These are phyloP conservation scores for Grus americana DNA, from an alignment of 2,113 vertebrate genomes.

Conservation along the genomic window DNA sequence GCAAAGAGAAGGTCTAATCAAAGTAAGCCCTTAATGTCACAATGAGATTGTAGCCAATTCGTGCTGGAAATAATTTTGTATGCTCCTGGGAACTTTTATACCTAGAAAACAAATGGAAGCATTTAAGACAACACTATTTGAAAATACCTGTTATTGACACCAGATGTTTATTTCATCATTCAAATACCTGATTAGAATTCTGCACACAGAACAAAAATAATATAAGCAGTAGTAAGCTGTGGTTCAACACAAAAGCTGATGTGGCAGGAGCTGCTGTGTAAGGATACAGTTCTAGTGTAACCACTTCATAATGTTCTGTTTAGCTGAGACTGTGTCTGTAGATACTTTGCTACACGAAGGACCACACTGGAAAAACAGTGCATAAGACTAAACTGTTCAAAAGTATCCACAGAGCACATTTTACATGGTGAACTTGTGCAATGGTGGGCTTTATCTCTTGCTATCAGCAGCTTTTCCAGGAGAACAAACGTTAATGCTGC, in stretches of 20 bases:
- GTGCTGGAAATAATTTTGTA: neutral
- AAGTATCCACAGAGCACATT: neutral
- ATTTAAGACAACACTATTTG: neutral
- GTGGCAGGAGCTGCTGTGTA: neutral
- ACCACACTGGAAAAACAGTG: neutral
- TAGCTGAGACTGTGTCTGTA: neutral
- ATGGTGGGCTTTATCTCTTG: neutral
- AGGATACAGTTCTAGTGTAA: neutral
- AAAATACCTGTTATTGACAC: neutral
- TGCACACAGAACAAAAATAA: neutral
- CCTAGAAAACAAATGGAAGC: neutral
- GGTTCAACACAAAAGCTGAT: neutral
- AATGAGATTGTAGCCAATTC: neutral
- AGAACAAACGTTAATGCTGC: neutral
- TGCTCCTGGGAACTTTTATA: neutral
- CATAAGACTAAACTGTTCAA: neutral
- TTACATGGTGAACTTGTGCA: neutral
- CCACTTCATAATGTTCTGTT: neutral
- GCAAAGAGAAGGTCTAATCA: neutral
- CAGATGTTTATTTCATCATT: neutral
- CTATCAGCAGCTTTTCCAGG: neutral
- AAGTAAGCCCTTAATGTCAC: neutral
- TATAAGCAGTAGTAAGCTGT: neutral
- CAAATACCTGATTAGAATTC: neutral
- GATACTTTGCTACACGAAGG: neutral